These are phyloP conservation scores for Phortica variegata DNA, from an alignment of 1,140 invertebrate genomes.

Conservation along the genomic window DNA sequence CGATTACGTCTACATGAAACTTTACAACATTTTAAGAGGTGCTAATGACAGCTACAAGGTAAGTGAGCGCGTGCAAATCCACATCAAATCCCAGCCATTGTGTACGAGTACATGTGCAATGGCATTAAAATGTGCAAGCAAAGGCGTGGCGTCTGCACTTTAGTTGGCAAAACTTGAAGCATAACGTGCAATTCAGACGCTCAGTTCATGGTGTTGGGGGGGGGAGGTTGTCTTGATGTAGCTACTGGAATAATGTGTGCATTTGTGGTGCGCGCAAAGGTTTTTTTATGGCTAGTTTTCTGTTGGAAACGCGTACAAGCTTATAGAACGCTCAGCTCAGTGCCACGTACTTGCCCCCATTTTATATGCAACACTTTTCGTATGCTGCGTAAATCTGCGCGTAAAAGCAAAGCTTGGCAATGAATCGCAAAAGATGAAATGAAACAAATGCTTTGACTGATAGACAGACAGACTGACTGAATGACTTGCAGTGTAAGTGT, in stretches of 20 bases:
- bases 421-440: constrained; percentile 7
- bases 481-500: constrained; percentile 15
- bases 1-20: constrained; percentile 72
- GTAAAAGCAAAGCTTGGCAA: neutral
- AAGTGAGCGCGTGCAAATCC: constrained; percentile 38
- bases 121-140: too few species aligned
- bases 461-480: constrained; percentile 23
- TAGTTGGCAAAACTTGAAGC: constrained; percentile 48
- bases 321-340: neutral
- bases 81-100: too few species aligned
- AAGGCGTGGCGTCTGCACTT: too few species aligned
- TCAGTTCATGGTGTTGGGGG: too few species aligned
- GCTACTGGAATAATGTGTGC: too few species aligned
- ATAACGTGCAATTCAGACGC: too few species aligned
- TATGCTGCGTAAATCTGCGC: too few species aligned
- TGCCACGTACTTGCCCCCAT: constrained; percentile 37
- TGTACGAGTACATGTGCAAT: too few species aligned
- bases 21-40: constrained; percentile 71
- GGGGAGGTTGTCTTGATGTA: too few species aligned
- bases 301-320: too few species aligned
- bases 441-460: too few species aligned
- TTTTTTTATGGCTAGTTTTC: constrained; percentile 23
- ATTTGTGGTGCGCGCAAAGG: constrained; percentile 35
- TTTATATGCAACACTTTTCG: constrained; percentile 49
- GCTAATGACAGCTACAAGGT: constrained; percentile 77